A percentile compares a stretch with the other conserved stretches of the same genome.
Conservation (phyloP, 2,888 invertebrate species). For the Macrosoma leucophasiata region DNA sequence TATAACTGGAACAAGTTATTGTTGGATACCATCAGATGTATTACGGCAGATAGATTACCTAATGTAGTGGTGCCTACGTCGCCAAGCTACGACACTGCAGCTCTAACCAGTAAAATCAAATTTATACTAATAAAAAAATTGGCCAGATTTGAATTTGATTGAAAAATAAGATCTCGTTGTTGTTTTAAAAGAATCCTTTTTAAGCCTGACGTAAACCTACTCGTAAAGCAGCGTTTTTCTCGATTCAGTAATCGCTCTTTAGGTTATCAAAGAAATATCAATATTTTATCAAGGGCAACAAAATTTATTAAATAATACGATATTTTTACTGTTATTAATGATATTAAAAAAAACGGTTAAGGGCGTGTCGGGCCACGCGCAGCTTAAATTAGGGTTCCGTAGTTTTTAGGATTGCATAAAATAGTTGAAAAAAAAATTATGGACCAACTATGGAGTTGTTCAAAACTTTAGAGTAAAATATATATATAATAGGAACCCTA, state of each 20-base stretch:
- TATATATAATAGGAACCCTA: too few relatives aligned
- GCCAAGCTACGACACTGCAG: too few relatives aligned
- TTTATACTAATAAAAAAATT: too few relatives aligned
- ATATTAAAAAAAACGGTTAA: not conserved
- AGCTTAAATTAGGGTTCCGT: not conserved
- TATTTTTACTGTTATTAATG: not conserved
- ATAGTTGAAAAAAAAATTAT: not conserved
- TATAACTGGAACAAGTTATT: too few relatives aligned
- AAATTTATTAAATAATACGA: constrained; percentile 1
- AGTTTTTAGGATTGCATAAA: not conserved
- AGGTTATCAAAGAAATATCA: too few relatives aligned
- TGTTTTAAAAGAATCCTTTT: constrained; percentile 1
- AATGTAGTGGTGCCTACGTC: too few relatives aligned
- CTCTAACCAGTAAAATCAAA: too few relatives aligned
- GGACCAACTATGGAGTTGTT: not conserved
- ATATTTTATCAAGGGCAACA: not conserved
- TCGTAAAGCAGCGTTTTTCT: too few relatives aligned
- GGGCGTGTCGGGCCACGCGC: too few relatives aligned
- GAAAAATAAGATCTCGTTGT: constrained; percentile 11
- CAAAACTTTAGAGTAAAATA: not conserved
- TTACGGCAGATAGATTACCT: too few relatives aligned
- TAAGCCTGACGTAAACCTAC: constrained; percentile 1
- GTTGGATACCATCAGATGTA: too few relatives aligned
- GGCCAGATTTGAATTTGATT: constrained; percentile 19
- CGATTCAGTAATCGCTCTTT: too few relatives aligned